Conservation (phyloP, 2,113 vertebrate species). For the Gopherus evgoodei region DNA sequence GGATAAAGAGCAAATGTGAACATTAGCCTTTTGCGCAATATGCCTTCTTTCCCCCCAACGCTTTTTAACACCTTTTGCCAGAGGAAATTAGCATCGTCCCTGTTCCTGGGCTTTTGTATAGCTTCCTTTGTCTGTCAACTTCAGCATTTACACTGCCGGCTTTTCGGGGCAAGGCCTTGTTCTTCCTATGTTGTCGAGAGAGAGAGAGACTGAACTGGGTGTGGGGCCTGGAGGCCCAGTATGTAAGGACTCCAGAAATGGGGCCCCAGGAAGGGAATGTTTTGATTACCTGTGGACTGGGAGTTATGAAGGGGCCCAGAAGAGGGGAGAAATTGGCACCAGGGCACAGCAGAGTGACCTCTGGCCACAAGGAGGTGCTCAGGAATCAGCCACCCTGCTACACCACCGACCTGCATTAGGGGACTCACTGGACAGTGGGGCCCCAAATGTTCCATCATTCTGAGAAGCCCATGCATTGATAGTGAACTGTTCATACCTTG, state of each 20-base stretch:
- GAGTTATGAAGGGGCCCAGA: background rate
- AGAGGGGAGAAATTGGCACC: background rate
- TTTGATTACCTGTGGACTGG: background rate
- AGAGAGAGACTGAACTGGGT: background rate
- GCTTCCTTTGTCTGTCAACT: background rate
- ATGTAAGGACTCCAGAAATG: background rate
- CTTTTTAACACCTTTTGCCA: background rate
- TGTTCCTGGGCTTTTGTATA: background rate
- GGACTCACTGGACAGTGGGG: background rate
- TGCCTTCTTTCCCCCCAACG: background rate
- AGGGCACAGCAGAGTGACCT: background rate
- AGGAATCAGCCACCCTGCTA: background rate
- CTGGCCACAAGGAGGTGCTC: too few relatives aligned
- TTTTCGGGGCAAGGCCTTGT: background rate
- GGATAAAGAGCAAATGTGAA: background rate
- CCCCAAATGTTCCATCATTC: fast-evolving
- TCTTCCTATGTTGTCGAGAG: background rate
- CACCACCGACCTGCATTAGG: background rate
- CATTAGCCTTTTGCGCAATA: background rate
- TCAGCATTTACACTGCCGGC: background rate
- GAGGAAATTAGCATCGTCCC: background rate
- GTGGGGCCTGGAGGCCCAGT: background rate
- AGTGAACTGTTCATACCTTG: background rate
- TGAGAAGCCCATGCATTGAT: background rate
- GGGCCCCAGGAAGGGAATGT: background rate